Evolutionary conservation across 1,140 invertebrate genomes (phyloP), one percentile per base, ranked within the genome.

Genomic region (Meloidogyne exigua): DNA sequence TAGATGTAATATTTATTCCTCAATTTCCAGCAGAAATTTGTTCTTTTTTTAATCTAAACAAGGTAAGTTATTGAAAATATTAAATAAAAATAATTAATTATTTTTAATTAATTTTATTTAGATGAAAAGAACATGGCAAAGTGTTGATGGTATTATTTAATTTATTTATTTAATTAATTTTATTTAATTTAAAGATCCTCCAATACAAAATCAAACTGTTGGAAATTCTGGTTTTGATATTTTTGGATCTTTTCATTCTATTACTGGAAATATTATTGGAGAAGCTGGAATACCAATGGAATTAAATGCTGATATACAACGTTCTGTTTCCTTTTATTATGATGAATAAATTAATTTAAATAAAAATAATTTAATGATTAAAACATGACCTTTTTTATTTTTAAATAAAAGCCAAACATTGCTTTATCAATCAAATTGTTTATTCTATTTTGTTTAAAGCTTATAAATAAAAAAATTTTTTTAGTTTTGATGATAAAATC

Each of bases 231-330:
- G 79, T 21, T 76, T 79, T 25, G 78, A 79, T 36, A 65, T 73
- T 57, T 79, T 79, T 69, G 78, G 78, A 21, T 68, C 62, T 23
- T 79, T 62, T n/a, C 76, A 79, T 69, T 79, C 78, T 21, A 76
- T n/a, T 68, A 75, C 69, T 11, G 79, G 79, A 21, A 80, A 80
- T 49, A 79, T 80, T 13, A 73, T 80, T 70, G 79, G 79, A 28
- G 79, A 80, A 68, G 80, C 80, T 15, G 79, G 79, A 18, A 42
- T 80, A 15, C 79, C 79, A 21, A 81, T 76, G 36, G 81, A 82
- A 74, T 26, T 81, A 21, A 66, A 80, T 44, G 80, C 79, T 15
- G 75, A 79, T 25, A 68, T 62, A 74, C 79, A 80, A 42, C 64
- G 75, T 5, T 71, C 64, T 62, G 75, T 80, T 26, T 80, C 79